Conservation (phyloP, 2,888 invertebrate genomes). For the Nomada goodeniana region DNA sequence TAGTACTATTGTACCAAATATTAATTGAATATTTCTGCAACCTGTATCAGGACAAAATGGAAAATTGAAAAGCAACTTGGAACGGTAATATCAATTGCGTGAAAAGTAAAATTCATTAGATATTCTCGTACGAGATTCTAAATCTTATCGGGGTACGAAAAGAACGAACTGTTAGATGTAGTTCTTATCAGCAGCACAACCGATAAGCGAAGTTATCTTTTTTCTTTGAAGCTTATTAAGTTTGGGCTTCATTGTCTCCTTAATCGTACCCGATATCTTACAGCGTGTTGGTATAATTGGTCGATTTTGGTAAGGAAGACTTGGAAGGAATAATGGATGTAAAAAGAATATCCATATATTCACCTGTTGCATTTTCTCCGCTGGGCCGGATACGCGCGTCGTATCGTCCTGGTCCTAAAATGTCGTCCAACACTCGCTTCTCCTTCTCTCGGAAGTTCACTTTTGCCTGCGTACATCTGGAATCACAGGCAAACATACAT, state of each 20-base stretch:
- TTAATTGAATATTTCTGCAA: not conserved
- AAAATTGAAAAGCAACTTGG: not conserved
- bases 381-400: conserved; percentile 97
- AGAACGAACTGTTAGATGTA: not conserved
- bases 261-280: conserved; percentile 37
- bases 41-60: not conserved
- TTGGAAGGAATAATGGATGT: conserved; percentile 52
- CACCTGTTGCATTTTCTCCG: conserved; percentile 97
- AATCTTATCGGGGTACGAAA: not conserved
- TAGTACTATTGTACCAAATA: not conserved
- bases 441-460: conserved; percentile 97
- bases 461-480: conserved; percentile 91
- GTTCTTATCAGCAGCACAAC: conserved; percentile 15
- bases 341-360: conserved; percentile 81
- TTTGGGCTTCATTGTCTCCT: conserved; percentile 10
- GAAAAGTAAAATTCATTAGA: not conserved
- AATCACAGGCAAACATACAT: conserved; percentile 40
- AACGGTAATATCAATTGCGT: not conserved
- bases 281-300: conserved; percentile 36
- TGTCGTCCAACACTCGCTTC: conserved; percentile 96
- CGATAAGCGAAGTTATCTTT: conserved; percentile 14
- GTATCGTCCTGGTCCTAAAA: conserved; percentile 95
- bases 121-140: not conserved
- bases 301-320: conserved; percentile 60
- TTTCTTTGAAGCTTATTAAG: conserved; percentile 17